Evolutionary conservation across 2,888 invertebrate species (phyloP).

Genomic region (Parelbella ahira): DNA sequence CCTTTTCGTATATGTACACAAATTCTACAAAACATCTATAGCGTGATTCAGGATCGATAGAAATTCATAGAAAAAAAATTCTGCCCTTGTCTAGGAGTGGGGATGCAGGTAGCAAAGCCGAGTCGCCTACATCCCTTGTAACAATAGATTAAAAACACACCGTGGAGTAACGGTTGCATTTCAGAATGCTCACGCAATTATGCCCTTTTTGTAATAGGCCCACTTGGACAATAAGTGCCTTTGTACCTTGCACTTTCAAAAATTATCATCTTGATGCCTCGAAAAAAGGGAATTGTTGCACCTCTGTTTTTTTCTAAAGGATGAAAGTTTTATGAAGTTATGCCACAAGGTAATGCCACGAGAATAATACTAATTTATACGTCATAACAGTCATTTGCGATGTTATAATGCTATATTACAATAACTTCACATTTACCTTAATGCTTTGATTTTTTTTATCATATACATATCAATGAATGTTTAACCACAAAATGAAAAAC

Average conservation of each 20-base stretch:
- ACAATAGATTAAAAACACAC: slow-evolving; percentile 25
- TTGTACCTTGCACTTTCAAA: slow-evolving; percentile 6
- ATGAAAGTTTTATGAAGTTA: too few species aligned
- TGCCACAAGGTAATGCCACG: too few species aligned
- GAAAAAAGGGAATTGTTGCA: neutral
- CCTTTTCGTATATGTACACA: slow-evolving; percentile 36
- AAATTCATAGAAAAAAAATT: slow-evolving; percentile 42
- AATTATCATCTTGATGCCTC: slow-evolving; percentile 3
- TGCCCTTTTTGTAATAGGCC: slow-evolving; percentile 10
- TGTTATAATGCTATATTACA: too few species aligned
- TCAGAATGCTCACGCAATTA: slow-evolving; percentile 20
- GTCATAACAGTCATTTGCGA: too few species aligned
- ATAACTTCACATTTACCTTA: too few species aligned
- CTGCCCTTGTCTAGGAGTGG: slow-evolving; percentile 30
- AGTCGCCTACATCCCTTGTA: slow-evolving; percentile 3
- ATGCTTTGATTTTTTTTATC: too few species aligned
- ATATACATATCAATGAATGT: too few species aligned
- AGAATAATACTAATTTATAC: too few species aligned
- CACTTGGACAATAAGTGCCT: slow-evolving; percentile 4
- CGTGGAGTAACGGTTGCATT: slow-evolving; percentile 6
- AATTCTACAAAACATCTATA: slow-evolving; percentile 42
- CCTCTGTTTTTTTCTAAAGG: neutral
- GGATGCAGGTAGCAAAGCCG: slow-evolving; percentile 36
- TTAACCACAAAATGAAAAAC: too few species aligned
- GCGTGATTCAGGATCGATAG: slow-evolving; percentile 53